Percentiles rank a stretch among this genome's conserved stretches.
Conservation (phyloP, 1,140 invertebrate species). For the Brachystomella parvula region DNA sequence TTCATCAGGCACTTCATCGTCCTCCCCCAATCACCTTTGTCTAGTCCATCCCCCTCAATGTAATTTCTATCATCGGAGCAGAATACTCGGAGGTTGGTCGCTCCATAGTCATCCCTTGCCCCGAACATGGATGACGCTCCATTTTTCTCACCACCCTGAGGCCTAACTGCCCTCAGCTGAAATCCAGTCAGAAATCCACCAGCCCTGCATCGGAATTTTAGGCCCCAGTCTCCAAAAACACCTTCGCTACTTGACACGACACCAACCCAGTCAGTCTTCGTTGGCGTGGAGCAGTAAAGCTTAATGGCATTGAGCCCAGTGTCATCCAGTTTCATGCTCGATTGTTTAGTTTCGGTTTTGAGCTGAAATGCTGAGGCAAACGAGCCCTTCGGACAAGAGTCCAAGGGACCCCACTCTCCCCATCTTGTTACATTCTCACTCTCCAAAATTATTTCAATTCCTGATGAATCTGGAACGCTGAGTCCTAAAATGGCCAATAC, state of each 20-base stretch:
- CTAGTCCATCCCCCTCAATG: background rate
- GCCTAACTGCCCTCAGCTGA: background rate
- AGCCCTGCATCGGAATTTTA: background rate
- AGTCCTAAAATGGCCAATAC: background rate
- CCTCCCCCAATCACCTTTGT: background rate
- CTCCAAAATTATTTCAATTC: background rate
- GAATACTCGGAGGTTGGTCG: background rate
- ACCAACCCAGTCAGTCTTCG: background rate
- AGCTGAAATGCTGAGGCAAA: constrained; percentile 2
- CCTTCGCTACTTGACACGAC: background rate
- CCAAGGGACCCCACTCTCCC: background rate
- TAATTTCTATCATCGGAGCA: background rate
- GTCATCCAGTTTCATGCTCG: background rate
- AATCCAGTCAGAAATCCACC: background rate
- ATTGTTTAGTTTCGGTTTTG: background rate
- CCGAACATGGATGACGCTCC: background rate
- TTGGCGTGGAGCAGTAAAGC: background rate
- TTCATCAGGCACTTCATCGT: background rate
- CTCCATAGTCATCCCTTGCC: background rate
- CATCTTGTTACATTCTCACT: constrained; percentile 4
- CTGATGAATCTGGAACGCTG: background rate
- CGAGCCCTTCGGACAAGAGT: background rate
- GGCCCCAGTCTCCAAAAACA: constrained; percentile 1
- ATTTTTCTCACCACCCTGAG: background rate
- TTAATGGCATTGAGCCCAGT: constrained; percentile 3